phyloP scores from a whole-genome alignment of 2,113 vertebrate species.

The Varanus komodoensis region DNA sequence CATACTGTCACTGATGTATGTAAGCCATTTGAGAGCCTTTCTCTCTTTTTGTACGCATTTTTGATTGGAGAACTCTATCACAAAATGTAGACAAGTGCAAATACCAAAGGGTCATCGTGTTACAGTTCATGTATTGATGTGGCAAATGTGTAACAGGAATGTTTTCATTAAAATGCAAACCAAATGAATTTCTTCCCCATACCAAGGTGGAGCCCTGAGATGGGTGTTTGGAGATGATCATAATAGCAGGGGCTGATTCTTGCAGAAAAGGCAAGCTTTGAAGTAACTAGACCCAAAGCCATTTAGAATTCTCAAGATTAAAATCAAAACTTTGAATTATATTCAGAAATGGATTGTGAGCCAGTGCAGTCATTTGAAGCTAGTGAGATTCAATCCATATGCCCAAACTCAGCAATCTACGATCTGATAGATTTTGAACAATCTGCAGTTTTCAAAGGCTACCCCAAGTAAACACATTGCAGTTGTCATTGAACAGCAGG shows the following conservation, averaged over 20 bases:
- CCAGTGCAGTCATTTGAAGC: background rate
- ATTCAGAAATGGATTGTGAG: background rate
- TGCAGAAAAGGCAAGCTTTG: background rate
- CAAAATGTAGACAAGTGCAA: too few species aligned
- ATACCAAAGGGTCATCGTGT: too few species aligned
- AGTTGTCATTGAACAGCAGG: background rate
- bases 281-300: background rate
- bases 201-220: background rate
- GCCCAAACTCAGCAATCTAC: background rate
- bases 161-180: background rate
- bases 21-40: too few species aligned
- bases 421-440: background rate
- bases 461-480: background rate
- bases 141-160: too few species aligned
- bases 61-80: too few species aligned
- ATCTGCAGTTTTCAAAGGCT: background rate
- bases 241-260: background rate
- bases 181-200: background rate
- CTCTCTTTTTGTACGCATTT: too few species aligned
- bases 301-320: background rate
- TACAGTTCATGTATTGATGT: too few species aligned
- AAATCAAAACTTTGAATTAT: background rate
- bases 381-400: too few species aligned
- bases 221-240: background rate
- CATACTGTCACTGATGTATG: too few species aligned